Evolutionary conservation across 1,140 invertebrate species (phyloP).

Genomic region (Temnothorax longispinosus): DNA sequence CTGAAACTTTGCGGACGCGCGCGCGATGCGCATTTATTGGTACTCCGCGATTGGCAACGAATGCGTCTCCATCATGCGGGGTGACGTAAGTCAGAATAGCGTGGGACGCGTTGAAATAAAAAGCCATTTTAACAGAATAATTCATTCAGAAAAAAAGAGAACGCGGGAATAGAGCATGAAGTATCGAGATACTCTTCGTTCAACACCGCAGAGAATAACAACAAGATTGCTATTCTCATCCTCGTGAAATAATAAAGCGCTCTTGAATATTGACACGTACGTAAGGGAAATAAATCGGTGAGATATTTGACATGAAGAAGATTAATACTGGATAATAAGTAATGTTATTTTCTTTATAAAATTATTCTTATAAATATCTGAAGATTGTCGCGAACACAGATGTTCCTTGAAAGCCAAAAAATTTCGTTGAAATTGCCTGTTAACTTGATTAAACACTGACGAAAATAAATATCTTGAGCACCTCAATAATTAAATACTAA

Average conservation of each 20-base stretch:
- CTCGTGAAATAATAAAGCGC: constrained; percentile 77
- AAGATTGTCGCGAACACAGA: neutral
- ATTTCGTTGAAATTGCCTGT: neutral
- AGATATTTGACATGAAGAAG: neutral
- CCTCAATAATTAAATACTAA: neutral
- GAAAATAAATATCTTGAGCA: neutral
- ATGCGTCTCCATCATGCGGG: constrained; percentile 35
- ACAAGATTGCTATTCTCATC: constrained; percentile 61
- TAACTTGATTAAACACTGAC: neutral
- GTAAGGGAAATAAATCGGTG: constrained; percentile 74
- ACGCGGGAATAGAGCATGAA: neutral
- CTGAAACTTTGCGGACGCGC: constrained; percentile 71
- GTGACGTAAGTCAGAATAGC: constrained; percentile 37
- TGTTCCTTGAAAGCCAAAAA: neutral
- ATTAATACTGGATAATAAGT: neutral
- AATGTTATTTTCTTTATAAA: constrained; percentile 1
- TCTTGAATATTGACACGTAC: constrained; percentile 81
- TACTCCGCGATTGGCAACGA: constrained; percentile 45
- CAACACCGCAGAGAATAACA: constrained; percentile 45
- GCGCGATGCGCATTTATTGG: constrained; percentile 47
- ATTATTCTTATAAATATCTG: neutral
- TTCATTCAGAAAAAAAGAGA: constrained; percentile 13
- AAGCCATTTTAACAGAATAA: constrained; percentile 13
- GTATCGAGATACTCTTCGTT: constrained; percentile 32
- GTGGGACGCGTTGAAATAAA: constrained; percentile 18